Conservation (phyloP, 1,140 invertebrate species). For the Plutomurus gul region DNA sequence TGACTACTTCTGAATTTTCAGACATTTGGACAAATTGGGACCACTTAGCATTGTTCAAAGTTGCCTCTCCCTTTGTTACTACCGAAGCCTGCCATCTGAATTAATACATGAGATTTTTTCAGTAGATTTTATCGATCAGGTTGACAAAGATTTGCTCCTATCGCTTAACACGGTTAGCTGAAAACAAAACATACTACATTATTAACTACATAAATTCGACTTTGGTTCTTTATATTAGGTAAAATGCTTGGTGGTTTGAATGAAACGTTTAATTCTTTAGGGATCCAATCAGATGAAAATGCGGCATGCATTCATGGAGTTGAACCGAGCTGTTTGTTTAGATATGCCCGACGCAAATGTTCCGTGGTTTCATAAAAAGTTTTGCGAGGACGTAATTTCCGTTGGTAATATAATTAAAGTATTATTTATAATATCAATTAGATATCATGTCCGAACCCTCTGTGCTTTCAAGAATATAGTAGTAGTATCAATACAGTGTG, state of each 20-base stretch:
- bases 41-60: slow-evolving; percentile 60
- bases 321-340: slow-evolving; percentile 68
- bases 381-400: slow-evolving; percentile 59
- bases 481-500: too few species aligned
- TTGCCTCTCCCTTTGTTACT: slow-evolving; percentile 60
- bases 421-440: neutral
- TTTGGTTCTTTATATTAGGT: too few species aligned
- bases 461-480: neutral
- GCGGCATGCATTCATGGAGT: slow-evolving; percentile 63
- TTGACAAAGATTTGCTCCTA: slow-evolving; percentile 60
- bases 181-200: neutral
- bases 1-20: slow-evolving; percentile 48
- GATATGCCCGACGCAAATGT: slow-evolving; percentile 64
- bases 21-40: slow-evolving; percentile 61
- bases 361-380: slow-evolving; percentile 70
- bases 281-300: slow-evolving; percentile 62
- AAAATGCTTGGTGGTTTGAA: neutral
- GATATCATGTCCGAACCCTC: neutral
- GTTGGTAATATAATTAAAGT: slow-evolving; percentile 43
- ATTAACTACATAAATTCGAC: too few species aligned
- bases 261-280: slow-evolving; percentile 55
- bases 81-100: slow-evolving; percentile 59
- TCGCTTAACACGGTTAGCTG: slow-evolving; percentile 38
- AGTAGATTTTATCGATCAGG: slow-evolving; percentile 62
- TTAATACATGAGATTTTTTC: slow-evolving; percentile 63